Evolutionary conservation across 2,888 invertebrate genomes (phyloP), one percentile per base, ranked within the genome.

Genomic region (Acanthosoma haemorrhoidale): DNA sequence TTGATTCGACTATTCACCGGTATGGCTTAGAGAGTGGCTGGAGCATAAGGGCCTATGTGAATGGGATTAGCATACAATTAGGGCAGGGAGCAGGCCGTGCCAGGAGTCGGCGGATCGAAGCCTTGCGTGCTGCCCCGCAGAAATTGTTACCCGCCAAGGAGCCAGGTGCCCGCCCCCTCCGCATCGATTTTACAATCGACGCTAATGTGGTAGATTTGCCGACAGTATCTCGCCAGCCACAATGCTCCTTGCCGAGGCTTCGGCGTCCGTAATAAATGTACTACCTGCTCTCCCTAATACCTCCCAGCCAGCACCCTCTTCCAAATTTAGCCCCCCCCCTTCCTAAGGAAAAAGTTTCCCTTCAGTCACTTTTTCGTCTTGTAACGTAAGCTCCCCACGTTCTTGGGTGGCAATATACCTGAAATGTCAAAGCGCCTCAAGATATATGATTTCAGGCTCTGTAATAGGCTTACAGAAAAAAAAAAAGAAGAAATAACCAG

Each of bases 131-230:
- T 51, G 13, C 43, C 43, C 21, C 13, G 21, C 43, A 21, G 43
- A 43, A 43, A 43, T 43, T 51, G 51, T 29, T 51, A 43, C 51
- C 51, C 25, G 25, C 51, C 51, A 51, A 51, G 51, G 29, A 51
- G 51, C 5, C 51, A 51, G 51, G 51, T 51, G 51, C 43, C 43
- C n/a, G n/a, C n/a, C 43, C 43, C 41, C 41, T 2, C 21, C 1
- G 2, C 36, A 64, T 64, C 39, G 64, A 64, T 64, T 64, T 64
- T 64, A 64, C 64, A 64, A 64, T 64, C 41, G 64, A 64, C 64
- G 38, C 64, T 64, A 64, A 64, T 64, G 64, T 64, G 25, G 39
- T 64, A 64, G 64, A 64, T 64, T 64, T 64, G 39, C 64, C 32
- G 51, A 25, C 25, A 51, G 51, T 51, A 51, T 51, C 51, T 51